phyloP scores from a whole-genome alignment of 1,140 invertebrate genomes.

The Drosophila pseudoobscura region DNA sequence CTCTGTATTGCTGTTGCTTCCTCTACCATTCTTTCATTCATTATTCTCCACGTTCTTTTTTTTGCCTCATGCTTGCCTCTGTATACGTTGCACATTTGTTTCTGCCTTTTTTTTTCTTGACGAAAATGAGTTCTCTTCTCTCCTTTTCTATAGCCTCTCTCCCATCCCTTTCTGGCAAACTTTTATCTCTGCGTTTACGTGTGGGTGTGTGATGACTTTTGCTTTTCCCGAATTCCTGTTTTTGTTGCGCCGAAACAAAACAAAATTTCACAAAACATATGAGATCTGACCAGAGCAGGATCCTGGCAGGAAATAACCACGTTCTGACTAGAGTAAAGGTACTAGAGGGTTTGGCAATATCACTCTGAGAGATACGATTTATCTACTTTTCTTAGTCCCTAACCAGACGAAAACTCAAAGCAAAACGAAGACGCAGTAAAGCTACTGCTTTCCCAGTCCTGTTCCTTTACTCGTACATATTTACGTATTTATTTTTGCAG shows the following conservation, averaged over 20 bases:
- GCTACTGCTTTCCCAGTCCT: no score
- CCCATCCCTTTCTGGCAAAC: slow-evolving; percentile 29
- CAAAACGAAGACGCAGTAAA: no score
- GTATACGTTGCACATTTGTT: background rate
- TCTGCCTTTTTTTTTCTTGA: slow-evolving; percentile 13
- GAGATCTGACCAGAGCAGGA: slow-evolving; percentile 10
- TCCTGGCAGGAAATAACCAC: no score
- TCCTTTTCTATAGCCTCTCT: slow-evolving; percentile 3
- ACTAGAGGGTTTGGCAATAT: no score
- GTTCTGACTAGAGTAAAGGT: no score
- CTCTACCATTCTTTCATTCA: slow-evolving; percentile 68
- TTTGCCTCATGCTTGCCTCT: slow-evolving; percentile 26
- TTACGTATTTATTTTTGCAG: no score
- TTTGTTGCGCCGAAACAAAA: slow-evolving; percentile 47
- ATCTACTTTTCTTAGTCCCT: no score
- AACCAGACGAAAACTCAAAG: no score
- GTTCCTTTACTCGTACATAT: no score
- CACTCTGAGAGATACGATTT: no score
- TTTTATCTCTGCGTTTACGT: slow-evolving; percentile 37
- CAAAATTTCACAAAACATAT: slow-evolving; percentile 23
- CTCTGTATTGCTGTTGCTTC: slow-evolving; percentile 15
- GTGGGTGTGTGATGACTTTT: slow-evolving; percentile 48
- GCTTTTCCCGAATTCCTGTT: slow-evolving; percentile 52
- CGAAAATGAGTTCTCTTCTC: slow-evolving; percentile 9
- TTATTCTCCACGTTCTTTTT: slow-evolving; percentile 48